Percentiles rank a stretch among this genome's conserved stretches.
phyloP scores from a whole-genome alignment of 2,797 vertebrate species.

The Enoplosus armatus region DNA sequence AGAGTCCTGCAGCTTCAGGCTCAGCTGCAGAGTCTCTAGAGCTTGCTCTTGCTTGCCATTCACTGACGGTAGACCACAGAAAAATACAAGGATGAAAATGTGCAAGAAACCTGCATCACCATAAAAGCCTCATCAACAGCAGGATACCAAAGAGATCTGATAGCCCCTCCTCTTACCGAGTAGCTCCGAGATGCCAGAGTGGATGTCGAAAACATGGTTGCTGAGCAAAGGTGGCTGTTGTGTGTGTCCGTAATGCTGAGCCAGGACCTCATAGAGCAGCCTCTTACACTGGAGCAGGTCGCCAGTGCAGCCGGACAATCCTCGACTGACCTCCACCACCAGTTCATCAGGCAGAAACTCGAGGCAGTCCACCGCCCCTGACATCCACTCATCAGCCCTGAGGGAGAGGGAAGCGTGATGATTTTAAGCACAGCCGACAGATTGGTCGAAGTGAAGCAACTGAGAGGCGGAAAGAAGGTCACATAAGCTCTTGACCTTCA shows the following conservation, averaged over 20 bases:
- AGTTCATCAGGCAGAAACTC: slow-evolving; percentile 94
- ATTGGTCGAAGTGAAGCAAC: background rate
- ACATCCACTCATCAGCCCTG: slow-evolving; percentile 96
- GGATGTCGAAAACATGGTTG: slow-evolving; percentile 93
- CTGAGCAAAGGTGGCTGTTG: slow-evolving; percentile 89
- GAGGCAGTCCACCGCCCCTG: slow-evolving; percentile 93
- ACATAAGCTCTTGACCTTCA: background rate
- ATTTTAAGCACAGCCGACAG: background rate
- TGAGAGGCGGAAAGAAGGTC: background rate
- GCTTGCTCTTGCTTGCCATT: slow-evolving; percentile 95
- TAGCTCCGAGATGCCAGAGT: slow-evolving; percentile 94
- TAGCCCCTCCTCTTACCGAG: slow-evolving; percentile 85
- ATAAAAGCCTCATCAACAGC: background rate
- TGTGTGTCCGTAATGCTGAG: slow-evolving; percentile 88
- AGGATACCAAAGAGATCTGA: background rate
- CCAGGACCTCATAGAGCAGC: slow-evolving; percentile 90
- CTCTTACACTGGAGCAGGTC: slow-evolving; percentile 88
- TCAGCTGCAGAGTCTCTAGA: slow-evolving; percentile 94
- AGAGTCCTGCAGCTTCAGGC: slow-evolving; percentile 94
- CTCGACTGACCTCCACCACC: slow-evolving; percentile 95
- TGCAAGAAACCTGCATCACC: background rate
- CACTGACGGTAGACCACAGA: slow-evolving; percentile 81
- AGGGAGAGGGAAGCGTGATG: background rate
- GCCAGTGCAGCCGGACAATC: slow-evolving; percentile 86
- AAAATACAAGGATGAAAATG: slow-evolving; percentile 16